A percentile compares a stretch with the other conserved stretches of the same genome.
These are phyloP conservation scores for Protonibea diacanthus DNA, from an alignment of 2,797 vertebrate genomes.

Conservation along the genomic window DNA sequence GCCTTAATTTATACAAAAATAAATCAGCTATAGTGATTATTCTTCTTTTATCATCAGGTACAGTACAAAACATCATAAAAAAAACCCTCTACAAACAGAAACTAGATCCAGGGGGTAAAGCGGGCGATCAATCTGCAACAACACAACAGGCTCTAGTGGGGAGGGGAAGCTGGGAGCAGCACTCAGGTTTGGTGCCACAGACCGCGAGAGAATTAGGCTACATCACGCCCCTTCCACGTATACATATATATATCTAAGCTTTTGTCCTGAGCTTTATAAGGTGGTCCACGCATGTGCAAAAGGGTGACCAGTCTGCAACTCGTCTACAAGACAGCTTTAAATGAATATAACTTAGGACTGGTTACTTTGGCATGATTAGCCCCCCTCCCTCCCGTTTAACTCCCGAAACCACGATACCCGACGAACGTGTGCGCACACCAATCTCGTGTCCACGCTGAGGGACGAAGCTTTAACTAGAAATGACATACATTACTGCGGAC, in stretches of 20 bases:
- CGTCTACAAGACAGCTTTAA: conserved; percentile 38
- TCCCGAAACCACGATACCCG: conserved; percentile 42
- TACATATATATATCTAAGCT: conserved; percentile 12
- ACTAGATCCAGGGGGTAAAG: conserved; percentile 63
- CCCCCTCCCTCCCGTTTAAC: conserved; percentile 14
- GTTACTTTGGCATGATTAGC: conserved; percentile 62
- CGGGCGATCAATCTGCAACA: conserved; percentile 38
- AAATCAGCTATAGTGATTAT: conserved; percentile 79
- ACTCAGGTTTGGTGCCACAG: conserved; percentile 23
- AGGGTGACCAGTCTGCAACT: conserved; percentile 14
- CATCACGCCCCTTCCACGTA: conserved; percentile 18
- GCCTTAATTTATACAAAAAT: conserved; percentile 82
- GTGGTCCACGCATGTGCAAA: conserved; percentile 40
- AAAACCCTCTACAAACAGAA: conserved; percentile 52
- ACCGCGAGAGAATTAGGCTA: conserved; percentile 38
- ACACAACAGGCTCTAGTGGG: conserved; percentile 23
- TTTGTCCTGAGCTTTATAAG: conserved; percentile 64
- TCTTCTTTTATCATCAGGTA: conserved; percentile 64
- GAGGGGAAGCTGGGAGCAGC: conserved; percentile 43
- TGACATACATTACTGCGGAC: conserved; percentile 26
- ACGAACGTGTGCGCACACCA: not conserved
- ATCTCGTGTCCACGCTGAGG: conserved; percentile 12
- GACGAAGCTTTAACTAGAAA: conserved; percentile 19
- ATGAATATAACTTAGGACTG: conserved; percentile 30
- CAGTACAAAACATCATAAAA: conserved; percentile 75